phyloP scores from a whole-genome alignment of 1,140 invertebrate genomes.

The Lysiphlebus fabarum region DNA sequence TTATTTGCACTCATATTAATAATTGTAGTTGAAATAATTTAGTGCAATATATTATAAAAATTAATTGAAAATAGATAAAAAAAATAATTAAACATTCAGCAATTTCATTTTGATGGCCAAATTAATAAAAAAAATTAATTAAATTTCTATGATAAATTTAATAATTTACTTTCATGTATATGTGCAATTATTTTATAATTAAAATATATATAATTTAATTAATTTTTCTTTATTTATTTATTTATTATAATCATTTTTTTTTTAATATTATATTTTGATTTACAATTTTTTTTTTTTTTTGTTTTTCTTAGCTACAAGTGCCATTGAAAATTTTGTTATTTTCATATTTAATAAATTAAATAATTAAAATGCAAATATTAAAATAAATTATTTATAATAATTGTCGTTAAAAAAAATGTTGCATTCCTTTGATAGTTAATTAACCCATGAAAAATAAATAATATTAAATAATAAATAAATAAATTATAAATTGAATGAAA shows the following conservation, averaged over 20 bases:
- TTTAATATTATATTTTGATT: too few species aligned
- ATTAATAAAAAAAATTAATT: not conserved
- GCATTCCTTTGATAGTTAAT: slow-evolving; percentile 44
- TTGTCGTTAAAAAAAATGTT: slow-evolving; percentile 35
- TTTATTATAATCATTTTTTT: too few species aligned
- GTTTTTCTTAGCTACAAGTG: too few species aligned
- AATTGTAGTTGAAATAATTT: too few species aligned
- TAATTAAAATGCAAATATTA: too few species aligned
- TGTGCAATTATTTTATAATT: not conserved
- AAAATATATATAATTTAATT: too few species aligned
- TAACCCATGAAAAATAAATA: slow-evolving; percentile 14
- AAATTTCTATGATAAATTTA: slow-evolving; percentile 4
- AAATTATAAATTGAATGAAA: slow-evolving; percentile 15
- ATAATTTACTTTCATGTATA: not conserved
- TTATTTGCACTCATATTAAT: too few species aligned
- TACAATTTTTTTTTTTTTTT: too few species aligned
- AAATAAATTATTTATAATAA: not conserved
- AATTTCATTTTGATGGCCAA: not conserved
- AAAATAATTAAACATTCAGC: not conserved
- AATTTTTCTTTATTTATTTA: too few species aligned
- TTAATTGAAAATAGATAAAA: not conserved
- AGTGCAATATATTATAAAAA: not conserved
- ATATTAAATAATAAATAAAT: not conserved
- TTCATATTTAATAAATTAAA: too few species aligned
- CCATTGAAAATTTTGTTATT: too few species aligned